Percentiles rank a stretch among this genome's conserved stretches.
phyloP scores from a whole-genome alignment of 2,888 invertebrate species.

The Lochmaea crataegi region DNA sequence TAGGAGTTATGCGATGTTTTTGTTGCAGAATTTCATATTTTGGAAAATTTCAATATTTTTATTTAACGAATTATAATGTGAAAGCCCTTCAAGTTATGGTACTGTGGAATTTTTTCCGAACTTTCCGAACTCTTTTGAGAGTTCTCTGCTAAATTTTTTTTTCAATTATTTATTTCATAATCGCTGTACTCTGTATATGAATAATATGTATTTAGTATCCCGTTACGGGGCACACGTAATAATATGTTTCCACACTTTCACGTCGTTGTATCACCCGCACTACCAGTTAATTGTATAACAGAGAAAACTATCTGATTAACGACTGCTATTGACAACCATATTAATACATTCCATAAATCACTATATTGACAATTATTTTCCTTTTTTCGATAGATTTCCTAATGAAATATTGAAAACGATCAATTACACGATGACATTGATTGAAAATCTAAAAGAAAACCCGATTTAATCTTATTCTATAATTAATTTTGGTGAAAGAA shows the following conservation, averaged over 20 bases:
- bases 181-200: too few relatives aligned
- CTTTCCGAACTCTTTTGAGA: too few relatives aligned
- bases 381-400: constrained; percentile 13
- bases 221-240: too few relatives aligned
- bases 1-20: too few relatives aligned
- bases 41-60: too few relatives aligned
- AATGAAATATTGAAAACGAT: constrained; percentile 25
- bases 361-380: constrained; percentile 9
- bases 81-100: too few relatives aligned
- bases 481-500: neutral
- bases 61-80: too few relatives aligned
- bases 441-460: constrained; percentile 22
- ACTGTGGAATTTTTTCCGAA: too few relatives aligned
- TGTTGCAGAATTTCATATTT: too few relatives aligned
- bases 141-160: too few relatives aligned
- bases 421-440: constrained; percentile 20
- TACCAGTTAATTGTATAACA: constrained; percentile 2
- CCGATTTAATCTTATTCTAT: constrained; percentile 9
- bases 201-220: too few relatives aligned
- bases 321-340: neutral
- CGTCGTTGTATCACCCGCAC: neutral
- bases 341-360: constrained; percentile 19
- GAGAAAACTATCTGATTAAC: constrained; percentile 7
- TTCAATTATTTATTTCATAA: too few relatives aligned
- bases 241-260: neutral